Percentiles rank a stretch among this genome's conserved stretches.
Evolutionary conservation across 2,888 invertebrate species (phyloP).

Genomic region (Zygogramma bicolorata): DNA sequence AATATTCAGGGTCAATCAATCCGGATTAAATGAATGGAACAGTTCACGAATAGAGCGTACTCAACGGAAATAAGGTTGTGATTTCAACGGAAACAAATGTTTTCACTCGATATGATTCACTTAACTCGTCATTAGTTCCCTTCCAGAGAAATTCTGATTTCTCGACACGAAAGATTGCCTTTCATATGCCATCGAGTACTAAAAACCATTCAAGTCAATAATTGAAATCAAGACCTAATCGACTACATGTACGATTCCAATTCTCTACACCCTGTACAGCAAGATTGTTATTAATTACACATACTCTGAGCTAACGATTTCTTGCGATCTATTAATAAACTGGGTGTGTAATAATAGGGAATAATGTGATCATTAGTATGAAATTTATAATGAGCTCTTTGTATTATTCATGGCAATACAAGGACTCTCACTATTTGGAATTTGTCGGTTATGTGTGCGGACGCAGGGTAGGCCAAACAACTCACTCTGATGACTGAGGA

Average conservation of each 20-base stretch:
- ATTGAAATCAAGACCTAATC: no score
- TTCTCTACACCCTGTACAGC: constrained; percentile 4
- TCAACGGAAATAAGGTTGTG: no score
- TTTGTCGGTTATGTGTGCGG: not conserved
- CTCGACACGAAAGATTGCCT: no score
- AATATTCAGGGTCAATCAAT: no score
- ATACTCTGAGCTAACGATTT: constrained; percentile 21
- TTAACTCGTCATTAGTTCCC: no score
- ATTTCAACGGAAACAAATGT: no score
- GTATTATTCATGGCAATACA: constrained; percentile 22
- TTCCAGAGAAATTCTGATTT: no score
- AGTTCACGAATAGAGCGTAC: no score
- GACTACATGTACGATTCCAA: not conserved
- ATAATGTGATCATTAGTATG: constrained; percentile 29
- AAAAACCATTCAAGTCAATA: no score
- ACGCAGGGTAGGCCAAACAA: not conserved
- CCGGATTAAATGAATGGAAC: no score
- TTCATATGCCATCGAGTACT: no score
- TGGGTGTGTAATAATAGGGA: constrained; percentile 24
- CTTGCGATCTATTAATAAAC: constrained; percentile 27
- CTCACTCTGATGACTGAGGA: not conserved
- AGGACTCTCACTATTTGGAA: constrained; percentile 16
- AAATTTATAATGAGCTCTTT: constrained; percentile 19
- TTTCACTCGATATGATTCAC: no score
- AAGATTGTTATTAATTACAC: constrained; percentile 13